A percentile compares a stretch with the other conserved stretches of the same genome.
Evolutionary conservation across 2,797 vertebrate genomes (phyloP).

Genomic region (Pagetopsis macropterus): DNA sequence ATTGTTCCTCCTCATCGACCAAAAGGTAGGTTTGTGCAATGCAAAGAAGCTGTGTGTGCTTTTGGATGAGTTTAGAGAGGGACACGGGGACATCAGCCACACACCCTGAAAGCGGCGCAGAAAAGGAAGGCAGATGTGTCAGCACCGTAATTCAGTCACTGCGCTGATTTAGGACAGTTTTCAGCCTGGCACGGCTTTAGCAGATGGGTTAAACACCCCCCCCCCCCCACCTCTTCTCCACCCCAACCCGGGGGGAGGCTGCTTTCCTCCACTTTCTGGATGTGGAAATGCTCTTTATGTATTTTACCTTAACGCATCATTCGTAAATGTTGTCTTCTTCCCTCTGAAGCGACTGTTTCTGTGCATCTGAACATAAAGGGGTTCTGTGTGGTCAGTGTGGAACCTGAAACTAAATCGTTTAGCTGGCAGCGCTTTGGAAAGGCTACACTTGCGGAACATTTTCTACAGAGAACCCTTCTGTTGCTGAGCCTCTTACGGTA

Average conservation of each 20-base stretch:
- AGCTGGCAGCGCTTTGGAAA: constrained; percentile 13
- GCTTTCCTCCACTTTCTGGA: constrained; percentile 58
- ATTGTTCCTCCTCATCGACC: constrained; percentile 65
- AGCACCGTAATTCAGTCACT: constrained; percentile 19
- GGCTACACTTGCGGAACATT: constrained; percentile 28
- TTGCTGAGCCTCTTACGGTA: background rate
- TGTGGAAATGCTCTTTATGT: constrained; percentile 56
- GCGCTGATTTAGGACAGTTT: constrained; percentile 63
- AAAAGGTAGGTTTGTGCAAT: constrained; percentile 59
- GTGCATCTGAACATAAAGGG: constrained; percentile 4
- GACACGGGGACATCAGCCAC: constrained; percentile 18
- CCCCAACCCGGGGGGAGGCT: constrained; percentile 46
- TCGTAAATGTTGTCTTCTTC: constrained; percentile 65
- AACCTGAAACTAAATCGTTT: background rate
- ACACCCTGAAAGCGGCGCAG: constrained; percentile 13
- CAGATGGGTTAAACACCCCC: constrained; percentile 58
- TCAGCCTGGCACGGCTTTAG: constrained; percentile 48
- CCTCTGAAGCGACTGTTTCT: constrained; percentile 50
- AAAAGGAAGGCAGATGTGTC: constrained; percentile 47
- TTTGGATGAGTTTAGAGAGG: constrained; percentile 26
- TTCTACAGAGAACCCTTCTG: background rate
- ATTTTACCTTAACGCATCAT: constrained; percentile 64
- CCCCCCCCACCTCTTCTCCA: background rate
- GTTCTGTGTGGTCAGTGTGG: background rate
- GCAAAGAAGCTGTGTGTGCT: constrained; percentile 15